Evolutionary conservation across 2,113 vertebrate genomes (phyloP).

Genomic region (Tor tambroides): DNA sequence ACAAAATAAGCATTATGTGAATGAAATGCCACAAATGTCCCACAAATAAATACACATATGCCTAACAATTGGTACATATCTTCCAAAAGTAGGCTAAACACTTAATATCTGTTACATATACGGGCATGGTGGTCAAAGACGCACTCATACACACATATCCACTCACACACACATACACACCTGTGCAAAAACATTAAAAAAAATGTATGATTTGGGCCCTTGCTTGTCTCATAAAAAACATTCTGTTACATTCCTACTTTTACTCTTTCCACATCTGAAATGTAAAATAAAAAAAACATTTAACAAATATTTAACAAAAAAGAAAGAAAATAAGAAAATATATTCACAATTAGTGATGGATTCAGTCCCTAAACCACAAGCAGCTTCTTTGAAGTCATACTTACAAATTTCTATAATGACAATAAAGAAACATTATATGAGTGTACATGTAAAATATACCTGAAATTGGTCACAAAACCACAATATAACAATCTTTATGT

Average conservation of each 20-base stretch:
- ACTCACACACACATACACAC: constrained; percentile 32
- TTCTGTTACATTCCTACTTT: not conserved
- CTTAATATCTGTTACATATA: constrained; percentile 12
- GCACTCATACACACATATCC: not conserved
- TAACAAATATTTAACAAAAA: not conserved
- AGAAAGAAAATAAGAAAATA: not conserved
- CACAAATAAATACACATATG: constrained; percentile 27
- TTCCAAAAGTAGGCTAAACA: not conserved
- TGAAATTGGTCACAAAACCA: constrained; percentile 66
- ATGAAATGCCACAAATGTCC: not conserved
- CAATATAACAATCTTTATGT: constrained; percentile 18
- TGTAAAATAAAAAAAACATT: not conserved
- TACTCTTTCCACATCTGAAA: not conserved
- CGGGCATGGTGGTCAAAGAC: not conserved
- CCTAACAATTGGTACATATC: not conserved
- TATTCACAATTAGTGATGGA: not conserved
- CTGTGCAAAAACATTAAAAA: constrained; percentile 26
- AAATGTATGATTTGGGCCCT: not conserved
- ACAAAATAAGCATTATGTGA: constrained; percentile 5
- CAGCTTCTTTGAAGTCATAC: constrained; percentile 27
- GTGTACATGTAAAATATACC: constrained; percentile 71
- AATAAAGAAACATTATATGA: constrained; percentile 61
- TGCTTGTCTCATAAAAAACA: constrained; percentile 34
- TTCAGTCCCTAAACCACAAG: constrained; percentile 31
- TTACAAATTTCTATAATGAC: constrained; percentile 57